Evolutionary conservation across 2,113 vertebrate genomes (phyloP), one percentile per base, ranked within the genome.

Genomic region (Aythya baeri): DNA sequence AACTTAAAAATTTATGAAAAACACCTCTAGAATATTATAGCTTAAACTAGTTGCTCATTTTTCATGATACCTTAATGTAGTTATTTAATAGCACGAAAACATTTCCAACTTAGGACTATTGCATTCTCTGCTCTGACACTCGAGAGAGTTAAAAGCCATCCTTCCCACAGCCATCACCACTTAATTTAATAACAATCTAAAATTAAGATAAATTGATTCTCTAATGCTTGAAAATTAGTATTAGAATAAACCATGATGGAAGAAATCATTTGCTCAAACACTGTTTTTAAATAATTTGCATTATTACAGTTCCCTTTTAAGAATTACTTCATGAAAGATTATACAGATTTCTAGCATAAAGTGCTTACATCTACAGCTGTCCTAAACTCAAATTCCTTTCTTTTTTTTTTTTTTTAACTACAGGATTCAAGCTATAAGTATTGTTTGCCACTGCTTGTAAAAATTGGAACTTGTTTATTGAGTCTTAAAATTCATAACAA

Each of bases 161-260:
- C 77, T 95, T 84, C 61, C 86, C 77, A 81, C 57, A 81, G 36
- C 26, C 66, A 78, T 91, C 86, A 92, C 27, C 61, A 75, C 65
- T 92, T 92, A 95, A 94, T 91, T 86, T 94, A 92, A 96, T 94
- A 96, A 95, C 65, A 77, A 91, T 67, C 65, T 89, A 84, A 96
- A 91, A 96, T 96, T 91, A 95, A 89, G 71, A 93, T 25, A 76
- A 91, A 94, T 72, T 85, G 49, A 93, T 54, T 80, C 80, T 70
- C 61, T 95, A 87, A 91, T 89, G 50, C 62, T 91, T 88, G 68
- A 73, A 89, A 32, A 57, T 46, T 4, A 76, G 76, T 88, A 83
- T 76, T 31, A 75, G 71, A 78, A 55, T 43, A 26, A 91, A 44
- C 43, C 26, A 52, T 9, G 65, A 85, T 75, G 34, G 62, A 91